Evolutionary conservation across 2,888 invertebrate genomes (phyloP).

Genomic region (Laspeyria flexula): DNA sequence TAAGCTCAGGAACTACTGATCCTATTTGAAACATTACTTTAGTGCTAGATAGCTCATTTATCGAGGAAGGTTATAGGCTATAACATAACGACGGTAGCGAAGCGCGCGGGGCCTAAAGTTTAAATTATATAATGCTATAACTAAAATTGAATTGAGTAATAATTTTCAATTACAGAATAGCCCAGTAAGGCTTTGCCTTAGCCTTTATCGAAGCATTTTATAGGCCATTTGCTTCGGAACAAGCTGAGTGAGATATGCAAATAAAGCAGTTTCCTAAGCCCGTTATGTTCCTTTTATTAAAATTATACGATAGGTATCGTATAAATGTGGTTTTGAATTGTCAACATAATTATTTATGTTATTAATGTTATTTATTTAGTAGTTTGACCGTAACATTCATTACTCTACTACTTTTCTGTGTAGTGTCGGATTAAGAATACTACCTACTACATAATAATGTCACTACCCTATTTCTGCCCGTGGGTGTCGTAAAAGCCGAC

Average conservation of each 20-base stretch:
- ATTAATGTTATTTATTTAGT: constrained; percentile 1
- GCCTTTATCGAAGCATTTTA: constrained; percentile 65
- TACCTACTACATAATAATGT: too few species aligned
- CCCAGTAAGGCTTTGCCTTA: constrained; percentile 36
- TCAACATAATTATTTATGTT: constrained; percentile 22
- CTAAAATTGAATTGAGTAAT: neutral
- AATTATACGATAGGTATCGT: constrained; percentile 48
- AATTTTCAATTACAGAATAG: constrained; percentile 36
- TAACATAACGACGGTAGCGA: too few species aligned
- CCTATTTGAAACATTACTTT: too few species aligned
- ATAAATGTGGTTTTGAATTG: constrained; percentile 17
- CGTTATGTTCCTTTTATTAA: constrained; percentile 53
- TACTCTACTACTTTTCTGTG: too few species aligned
- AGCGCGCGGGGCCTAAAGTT: too few species aligned
- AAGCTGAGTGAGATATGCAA: constrained; percentile 66
- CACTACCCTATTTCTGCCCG: too few species aligned
- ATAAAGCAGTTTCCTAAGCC: constrained; percentile 56
- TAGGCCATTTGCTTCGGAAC: constrained; percentile 60
- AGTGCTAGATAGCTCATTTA: too few species aligned
- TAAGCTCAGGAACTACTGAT: too few species aligned
- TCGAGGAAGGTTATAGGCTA: too few species aligned
- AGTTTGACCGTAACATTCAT: too few species aligned
- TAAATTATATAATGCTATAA: neutral
- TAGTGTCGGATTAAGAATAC: too few species aligned
- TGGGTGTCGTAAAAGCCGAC: too few species aligned